These are phyloP conservation scores for Pristionchus arcanus DNA, from an alignment of 2,888 invertebrate genomes.

Conservation along the genomic window DNA sequence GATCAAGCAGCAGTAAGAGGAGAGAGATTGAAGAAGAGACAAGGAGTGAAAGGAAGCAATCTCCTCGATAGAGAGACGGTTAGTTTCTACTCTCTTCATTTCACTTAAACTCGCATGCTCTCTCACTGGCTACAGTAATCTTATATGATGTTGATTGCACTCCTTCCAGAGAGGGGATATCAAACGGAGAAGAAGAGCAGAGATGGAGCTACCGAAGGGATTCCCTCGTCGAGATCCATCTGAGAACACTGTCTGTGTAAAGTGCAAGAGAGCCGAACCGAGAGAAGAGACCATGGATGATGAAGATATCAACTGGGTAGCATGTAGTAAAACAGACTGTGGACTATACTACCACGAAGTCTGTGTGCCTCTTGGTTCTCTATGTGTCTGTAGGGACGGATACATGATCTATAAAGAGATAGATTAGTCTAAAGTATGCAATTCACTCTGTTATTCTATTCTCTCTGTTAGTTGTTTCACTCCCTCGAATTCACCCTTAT, in stretches of 20 bases:
- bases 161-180: neutral
- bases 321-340: neutral
- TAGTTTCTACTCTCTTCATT: too few relatives aligned
- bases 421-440: neutral
- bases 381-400: neutral
- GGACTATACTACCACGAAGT: neutral
- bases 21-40: constrained; percentile 30
- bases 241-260: neutral
- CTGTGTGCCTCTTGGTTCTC: neutral
- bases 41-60: neutral
- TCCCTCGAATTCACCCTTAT: too few relatives aligned
- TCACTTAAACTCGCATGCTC: too few relatives aligned
- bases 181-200: neutral
- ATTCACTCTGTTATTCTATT: neutral
- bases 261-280: neutral
- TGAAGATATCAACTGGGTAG: neutral
- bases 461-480: too few relatives aligned
- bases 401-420: constrained; percentile 12
- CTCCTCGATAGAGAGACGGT: constrained; percentile 32
- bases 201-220: neutral
- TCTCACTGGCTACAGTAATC: too few relatives aligned
- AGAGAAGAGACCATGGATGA: neutral
- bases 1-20: too few relatives aligned
- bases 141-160: too few relatives aligned
- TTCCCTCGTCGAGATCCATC: neutral